Conservation (phyloP, 1,140 invertebrate genomes). For the Drosophila sp. region DNA sequence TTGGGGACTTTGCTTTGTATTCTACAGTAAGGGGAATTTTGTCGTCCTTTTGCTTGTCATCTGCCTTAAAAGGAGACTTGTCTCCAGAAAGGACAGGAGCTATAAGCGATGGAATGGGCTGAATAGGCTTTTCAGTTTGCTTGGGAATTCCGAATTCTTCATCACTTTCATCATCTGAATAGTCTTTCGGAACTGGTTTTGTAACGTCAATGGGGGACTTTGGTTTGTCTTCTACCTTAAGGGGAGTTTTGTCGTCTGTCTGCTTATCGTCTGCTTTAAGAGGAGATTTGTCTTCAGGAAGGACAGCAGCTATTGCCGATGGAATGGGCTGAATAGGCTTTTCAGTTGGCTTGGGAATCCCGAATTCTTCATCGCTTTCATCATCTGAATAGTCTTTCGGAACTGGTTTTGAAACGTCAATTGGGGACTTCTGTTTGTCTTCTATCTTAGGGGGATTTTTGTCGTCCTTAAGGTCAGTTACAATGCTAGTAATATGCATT, state of each 20-base stretch:
- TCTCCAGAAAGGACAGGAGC: too few species aligned
- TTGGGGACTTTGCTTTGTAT: not conserved
- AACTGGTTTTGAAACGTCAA: not conserved
- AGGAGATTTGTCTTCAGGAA: conserved; percentile 2
- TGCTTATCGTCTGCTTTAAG: conserved; percentile 19
- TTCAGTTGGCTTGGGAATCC: conserved; percentile 10
- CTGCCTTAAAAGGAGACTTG: too few species aligned
- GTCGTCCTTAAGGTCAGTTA: not conserved
- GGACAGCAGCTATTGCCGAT: not conserved
- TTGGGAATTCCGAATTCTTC: not conserved
- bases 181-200: not conserved
- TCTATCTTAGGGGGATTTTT: conserved; percentile 1
- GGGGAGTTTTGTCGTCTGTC: not conserved
- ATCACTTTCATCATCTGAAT: conserved; percentile 12
- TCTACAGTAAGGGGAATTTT: not conserved
- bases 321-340: conserved; percentile 12
- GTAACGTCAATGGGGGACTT: conserved; percentile 15
- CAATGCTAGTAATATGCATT: too few species aligned
- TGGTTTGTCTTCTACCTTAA: conserved; percentile 9
- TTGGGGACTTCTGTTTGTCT: conserved; percentile 19
- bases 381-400: conserved; percentile 22
- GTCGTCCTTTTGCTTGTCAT: too few species aligned
- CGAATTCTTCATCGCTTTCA: conserved; percentile 18
- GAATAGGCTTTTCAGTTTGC: not conserved
- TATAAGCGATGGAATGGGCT: not conserved